Percentiles rank a stretch among this genome's conserved stretches.
Conservation (phyloP, 1,140 invertebrate genomes). For the Trichomalopsis sarcophagae region DNA sequence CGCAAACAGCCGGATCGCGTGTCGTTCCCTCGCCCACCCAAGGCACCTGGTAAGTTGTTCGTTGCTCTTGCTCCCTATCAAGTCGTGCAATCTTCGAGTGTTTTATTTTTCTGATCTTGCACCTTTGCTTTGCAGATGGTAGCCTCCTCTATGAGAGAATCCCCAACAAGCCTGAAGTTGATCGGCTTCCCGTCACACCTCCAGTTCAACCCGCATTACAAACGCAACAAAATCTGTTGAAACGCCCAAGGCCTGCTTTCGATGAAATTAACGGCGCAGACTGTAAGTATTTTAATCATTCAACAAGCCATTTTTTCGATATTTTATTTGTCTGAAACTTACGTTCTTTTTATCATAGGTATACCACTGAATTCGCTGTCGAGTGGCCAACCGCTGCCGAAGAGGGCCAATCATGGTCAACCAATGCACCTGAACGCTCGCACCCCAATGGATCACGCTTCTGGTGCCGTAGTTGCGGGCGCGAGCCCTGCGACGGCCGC, state of each 20-base stretch:
- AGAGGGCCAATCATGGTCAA: slow-evolving; percentile 80
- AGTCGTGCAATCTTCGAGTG: background rate
- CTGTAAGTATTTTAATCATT: slow-evolving; percentile 74
- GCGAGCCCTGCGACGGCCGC: slow-evolving; percentile 14
- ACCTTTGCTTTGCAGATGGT: slow-evolving; percentile 78
- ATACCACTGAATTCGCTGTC: slow-evolving; percentile 69
- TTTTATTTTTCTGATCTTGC: background rate
- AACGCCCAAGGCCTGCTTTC: slow-evolving; percentile 82
- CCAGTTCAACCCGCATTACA: slow-evolving; percentile 75
- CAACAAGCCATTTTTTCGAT: background rate
- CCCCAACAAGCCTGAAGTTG: slow-evolving; percentile 85
- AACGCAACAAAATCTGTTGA: slow-evolving; percentile 78
- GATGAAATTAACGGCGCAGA: slow-evolving; percentile 93
- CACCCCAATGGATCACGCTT: slow-evolving; percentile 54
- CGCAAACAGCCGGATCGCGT: slow-evolving; percentile 86
- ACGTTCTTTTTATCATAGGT: slow-evolving; percentile 56
- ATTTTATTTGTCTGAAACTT: background rate
- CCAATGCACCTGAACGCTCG: slow-evolving; percentile 68
- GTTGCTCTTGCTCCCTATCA: background rate
- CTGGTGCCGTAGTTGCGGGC: slow-evolving; percentile 34
- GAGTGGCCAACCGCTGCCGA: slow-evolving; percentile 81
- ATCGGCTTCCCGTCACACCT: slow-evolving; percentile 78
- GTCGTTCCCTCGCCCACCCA: slow-evolving; percentile 91
- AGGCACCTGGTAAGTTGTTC: slow-evolving; percentile 79
- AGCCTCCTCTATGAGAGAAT: slow-evolving; percentile 89